Base-by-base conservation (phyloP, 1,140 invertebrate genomes). In the Lordiphosa collinella region DNA sequence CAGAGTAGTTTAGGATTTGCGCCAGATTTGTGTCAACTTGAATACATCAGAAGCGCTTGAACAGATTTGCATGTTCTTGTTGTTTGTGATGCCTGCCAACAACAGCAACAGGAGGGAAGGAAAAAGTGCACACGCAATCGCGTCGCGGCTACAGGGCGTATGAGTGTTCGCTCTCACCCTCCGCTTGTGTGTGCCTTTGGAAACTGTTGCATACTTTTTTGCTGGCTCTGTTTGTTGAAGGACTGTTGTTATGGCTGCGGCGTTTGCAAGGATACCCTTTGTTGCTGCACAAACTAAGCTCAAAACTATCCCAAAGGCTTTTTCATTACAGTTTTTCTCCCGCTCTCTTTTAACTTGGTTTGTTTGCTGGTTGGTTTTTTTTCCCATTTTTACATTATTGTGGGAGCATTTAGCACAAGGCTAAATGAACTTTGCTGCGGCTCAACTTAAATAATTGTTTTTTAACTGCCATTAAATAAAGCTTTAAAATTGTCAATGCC, bases 11-110 rank as follows among this genome's bases (percentile, higher is more conserved):
- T 84, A 78, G 78, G 78, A 84, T 84, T 84, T 84, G 68, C 68
- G 78, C 78, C 78, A 84, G 78, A 84, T 84, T 84, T 84, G 79
- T 84, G 78, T 84, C 78, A 84, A 84, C 78, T 84, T 84, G 78
- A 84, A 84, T 84, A 85, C 79, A 84, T 84, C 78, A 84, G 59
- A 78, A 78, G 68, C 78, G 72, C 61, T 84, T 84, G 70, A 76
- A 73, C 50, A 84, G 78, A 84, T 76, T 82, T 84, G 79, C 68
- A 69, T 76, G 55, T 59, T 78, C 48, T 56, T 63, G 22, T 49
- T 62, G 61, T 43, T 57, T 66, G 57, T 68, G 72, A 59, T 60
- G 62, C 46, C 57, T 71, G 67, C 53, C 62, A 64, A 57, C 67
- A 78, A 7, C 25, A 61, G 11, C 41, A 56, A 32, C 16, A 56